Percentiles rank a stretch among this genome's conserved stretches.
phyloP scores from a whole-genome alignment of 2,113 vertebrate genomes.

The Microtus pennsylvanicus region DNA sequence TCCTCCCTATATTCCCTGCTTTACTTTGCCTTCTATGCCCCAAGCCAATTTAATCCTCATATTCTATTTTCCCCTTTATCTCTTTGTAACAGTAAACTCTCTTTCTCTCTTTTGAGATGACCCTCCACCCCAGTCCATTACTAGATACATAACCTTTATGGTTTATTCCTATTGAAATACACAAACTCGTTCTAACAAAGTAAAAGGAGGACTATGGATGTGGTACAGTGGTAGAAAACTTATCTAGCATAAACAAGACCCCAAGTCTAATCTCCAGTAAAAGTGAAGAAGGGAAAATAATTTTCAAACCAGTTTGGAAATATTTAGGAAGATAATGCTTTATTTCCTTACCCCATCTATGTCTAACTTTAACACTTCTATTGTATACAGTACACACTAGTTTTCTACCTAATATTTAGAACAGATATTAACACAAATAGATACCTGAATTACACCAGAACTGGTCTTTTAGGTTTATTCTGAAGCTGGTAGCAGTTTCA shows the following conservation, averaged over 20 bases:
- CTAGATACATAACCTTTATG: neutral
- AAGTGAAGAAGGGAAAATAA: neutral
- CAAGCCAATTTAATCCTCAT: neutral
- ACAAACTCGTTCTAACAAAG: neutral
- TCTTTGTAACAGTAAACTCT: neutral
- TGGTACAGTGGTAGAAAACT: neutral
- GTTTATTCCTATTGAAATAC: neutral
- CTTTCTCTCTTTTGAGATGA: neutral
- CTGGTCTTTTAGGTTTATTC: neutral
- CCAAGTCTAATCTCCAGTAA: neutral
- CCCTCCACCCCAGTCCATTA: neutral
- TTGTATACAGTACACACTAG: neutral
- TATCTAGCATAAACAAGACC: neutral
- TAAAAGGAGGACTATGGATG: neutral
- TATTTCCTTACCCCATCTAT: neutral
- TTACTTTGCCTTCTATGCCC: neutral
- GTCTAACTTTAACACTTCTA: neutral
- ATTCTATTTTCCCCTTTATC: neutral
- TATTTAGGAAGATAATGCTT: neutral
- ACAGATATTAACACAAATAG: neutral
- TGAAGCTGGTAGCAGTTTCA: neutral
- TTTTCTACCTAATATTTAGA: neutral
- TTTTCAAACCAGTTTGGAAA: conserved; percentile 3
- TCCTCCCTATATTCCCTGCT: neutral
- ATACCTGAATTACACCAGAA: neutral